Percentiles rank a stretch among this genome's conserved stretches.
Evolutionary conservation across 2,113 vertebrate genomes (phyloP).

Genomic region (Cyrtonyx montezumae): DNA sequence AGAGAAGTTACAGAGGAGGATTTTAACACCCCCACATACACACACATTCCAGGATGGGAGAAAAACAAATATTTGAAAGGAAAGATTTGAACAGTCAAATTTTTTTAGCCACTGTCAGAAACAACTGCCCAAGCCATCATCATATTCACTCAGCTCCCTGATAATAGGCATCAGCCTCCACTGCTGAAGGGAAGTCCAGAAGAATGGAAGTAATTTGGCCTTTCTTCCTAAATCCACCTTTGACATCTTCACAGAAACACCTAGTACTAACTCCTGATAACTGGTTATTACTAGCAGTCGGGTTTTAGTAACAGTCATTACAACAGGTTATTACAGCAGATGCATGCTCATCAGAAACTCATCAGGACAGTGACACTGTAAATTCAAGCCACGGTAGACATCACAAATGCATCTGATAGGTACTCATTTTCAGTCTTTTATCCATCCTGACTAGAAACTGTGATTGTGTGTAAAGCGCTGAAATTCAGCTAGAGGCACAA

Average conservation of each 20-base stretch:
- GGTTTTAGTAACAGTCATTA: neutral
- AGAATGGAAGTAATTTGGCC: neutral
- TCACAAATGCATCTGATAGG: neutral
- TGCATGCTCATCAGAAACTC: neutral
- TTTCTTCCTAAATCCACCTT: neutral
- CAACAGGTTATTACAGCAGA: neutral
- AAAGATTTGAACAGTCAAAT: neutral
- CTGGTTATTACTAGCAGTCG: neutral
- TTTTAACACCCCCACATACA: neutral
- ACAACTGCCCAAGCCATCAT: neutral
- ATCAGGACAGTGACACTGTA: neutral
- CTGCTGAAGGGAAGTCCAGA: neutral
- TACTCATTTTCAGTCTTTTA: constrained; percentile 5
- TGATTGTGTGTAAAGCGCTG: neutral
- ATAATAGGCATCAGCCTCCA: neutral
- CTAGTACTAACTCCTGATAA: neutral
- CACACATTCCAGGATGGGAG: neutral
- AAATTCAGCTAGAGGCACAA: constrained; percentile 25
- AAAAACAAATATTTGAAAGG: neutral
- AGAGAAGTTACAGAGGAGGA: neutral
- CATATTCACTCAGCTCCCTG: neutral
- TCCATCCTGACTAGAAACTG: neutral
- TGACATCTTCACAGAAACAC: neutral
- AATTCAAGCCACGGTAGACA: neutral
- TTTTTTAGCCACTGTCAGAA: neutral